A percentile compares a stretch with the other conserved stretches of the same genome.
These are phyloP conservation scores for Hylaeus anthracinus DNA, from an alignment of 1,140 invertebrate genomes.

Conservation along the genomic window DNA sequence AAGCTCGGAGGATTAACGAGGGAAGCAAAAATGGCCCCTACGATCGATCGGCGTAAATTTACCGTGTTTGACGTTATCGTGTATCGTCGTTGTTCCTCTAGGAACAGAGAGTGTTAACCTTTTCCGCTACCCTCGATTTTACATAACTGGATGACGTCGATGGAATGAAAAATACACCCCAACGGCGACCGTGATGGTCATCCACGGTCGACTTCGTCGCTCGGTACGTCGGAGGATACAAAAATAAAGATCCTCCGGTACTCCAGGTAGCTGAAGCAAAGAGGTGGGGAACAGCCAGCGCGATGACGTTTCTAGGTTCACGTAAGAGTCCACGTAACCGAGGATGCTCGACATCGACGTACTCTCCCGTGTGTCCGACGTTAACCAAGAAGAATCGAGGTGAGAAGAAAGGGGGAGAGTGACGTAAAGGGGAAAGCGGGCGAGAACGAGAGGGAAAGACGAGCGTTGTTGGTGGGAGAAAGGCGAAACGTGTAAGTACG, in stretches of 20 bases:
- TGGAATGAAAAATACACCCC: constrained; percentile 12
- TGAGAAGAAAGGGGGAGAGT: constrained; percentile 28
- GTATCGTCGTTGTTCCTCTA: no score
- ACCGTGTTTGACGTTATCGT: no score
- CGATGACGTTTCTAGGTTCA: constrained; percentile 43
- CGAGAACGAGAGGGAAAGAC: not conserved
- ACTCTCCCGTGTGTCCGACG: constrained; percentile 14
- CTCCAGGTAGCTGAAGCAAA: not conserved
- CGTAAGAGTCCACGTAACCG: constrained; percentile 46
- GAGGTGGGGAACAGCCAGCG: constrained; percentile 4
- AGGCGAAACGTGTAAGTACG: constrained; percentile 62
- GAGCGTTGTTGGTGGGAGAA: not conserved
- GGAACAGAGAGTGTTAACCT: not conserved
- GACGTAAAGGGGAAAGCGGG: constrained; percentile 13
- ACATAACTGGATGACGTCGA: not conserved
- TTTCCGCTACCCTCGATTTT: no score
- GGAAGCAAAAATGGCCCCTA: no score
- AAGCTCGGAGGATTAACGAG: no score
- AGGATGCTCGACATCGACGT: constrained; percentile 13
- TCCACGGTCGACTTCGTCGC: constrained; percentile 2
- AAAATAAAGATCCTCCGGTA: constrained; percentile 27
- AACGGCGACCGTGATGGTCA: not conserved
- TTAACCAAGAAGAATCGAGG: constrained; percentile 32
- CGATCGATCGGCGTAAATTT: no score
- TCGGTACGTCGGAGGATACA: not conserved